Conservation (phyloP, 1,140 invertebrate species). For the Spodoptera litura region DNA sequence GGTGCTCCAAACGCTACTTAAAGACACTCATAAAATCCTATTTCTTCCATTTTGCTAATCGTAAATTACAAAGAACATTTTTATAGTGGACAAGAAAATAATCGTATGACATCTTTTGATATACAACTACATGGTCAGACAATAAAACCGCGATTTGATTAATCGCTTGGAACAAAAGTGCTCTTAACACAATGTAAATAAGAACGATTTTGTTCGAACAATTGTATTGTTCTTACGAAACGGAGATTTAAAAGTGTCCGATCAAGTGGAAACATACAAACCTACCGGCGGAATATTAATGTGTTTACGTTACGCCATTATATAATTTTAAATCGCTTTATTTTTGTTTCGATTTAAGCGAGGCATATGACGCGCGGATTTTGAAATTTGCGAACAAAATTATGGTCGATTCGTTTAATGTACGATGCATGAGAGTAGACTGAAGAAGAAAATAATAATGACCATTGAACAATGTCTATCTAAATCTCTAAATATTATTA, state of each 20-base stretch:
- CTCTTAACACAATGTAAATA: neutral
- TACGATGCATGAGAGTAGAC: too few relatives aligned
- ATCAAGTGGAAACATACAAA: conserved; percentile 20
- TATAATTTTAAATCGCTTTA: conserved; percentile 15
- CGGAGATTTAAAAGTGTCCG: conserved; percentile 27
- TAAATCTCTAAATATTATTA: too few relatives aligned
- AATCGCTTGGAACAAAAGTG: neutral
- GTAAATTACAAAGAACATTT: conserved; percentile 49
- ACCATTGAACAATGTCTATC: too few relatives aligned
- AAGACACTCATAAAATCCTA: conserved; percentile 37
- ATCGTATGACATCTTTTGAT: conserved; percentile 47
- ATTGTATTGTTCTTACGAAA: conserved; percentile 22
- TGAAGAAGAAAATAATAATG: neutral
- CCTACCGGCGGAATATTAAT: conserved; percentile 27
- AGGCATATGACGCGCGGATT: neutral
- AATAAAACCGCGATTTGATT: conserved; percentile 34
- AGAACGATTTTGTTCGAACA: neutral
- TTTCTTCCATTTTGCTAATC: conserved; percentile 33
- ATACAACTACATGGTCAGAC: conserved; percentile 39
- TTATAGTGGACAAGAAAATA: conserved; percentile 50
- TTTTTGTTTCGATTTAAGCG: conserved; percentile 11
- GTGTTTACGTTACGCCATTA: conserved; percentile 25
- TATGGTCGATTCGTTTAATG: neutral
- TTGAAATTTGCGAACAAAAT: neutral
- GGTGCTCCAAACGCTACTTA: conserved; percentile 3